These are phyloP conservation scores for Hyles vespertilio DNA, from an alignment of 1,140 invertebrate genomes.

Conservation along the genomic window DNA sequence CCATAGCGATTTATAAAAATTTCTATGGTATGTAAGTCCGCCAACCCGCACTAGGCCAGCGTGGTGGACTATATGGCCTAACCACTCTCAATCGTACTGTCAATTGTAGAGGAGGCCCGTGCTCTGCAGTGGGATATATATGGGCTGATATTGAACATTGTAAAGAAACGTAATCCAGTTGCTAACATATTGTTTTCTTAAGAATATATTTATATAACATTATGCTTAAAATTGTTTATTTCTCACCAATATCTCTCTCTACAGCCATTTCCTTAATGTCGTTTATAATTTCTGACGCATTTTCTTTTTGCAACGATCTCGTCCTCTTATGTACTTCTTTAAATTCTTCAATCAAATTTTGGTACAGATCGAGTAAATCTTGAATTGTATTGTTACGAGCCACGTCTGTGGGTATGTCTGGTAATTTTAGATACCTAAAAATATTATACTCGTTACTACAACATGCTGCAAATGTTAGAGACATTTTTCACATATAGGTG, in stretches of 20 bases:
- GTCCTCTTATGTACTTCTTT: conserved; percentile 87
- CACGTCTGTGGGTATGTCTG: conserved; percentile 90
- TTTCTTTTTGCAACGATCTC: conserved; percentile 78
- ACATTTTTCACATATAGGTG: no score
- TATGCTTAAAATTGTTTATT: background rate
- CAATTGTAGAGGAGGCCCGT: no score
- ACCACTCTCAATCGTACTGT: no score
- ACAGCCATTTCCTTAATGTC: conserved; percentile 91
- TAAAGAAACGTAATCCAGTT: no score
- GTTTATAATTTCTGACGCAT: conserved; percentile 80
- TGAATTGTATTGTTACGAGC: conserved; percentile 85
- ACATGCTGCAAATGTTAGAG: background rate
- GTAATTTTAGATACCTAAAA: conserved; percentile 70
- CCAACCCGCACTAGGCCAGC: no score
- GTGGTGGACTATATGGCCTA: no score
- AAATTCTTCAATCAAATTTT: conserved; percentile 87
- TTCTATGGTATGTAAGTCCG: no score
- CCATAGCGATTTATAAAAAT: no score
- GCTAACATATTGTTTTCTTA: no score
- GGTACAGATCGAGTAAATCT: conserved; percentile 84
- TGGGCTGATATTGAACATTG: no score
- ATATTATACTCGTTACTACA: background rate
- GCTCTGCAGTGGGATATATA: no score
- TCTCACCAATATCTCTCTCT: conserved; percentile 85
- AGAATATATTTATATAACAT: no score